phyloP scores from a whole-genome alignment of 1,140 invertebrate genomes.

The Ectropis grisescens region DNA sequence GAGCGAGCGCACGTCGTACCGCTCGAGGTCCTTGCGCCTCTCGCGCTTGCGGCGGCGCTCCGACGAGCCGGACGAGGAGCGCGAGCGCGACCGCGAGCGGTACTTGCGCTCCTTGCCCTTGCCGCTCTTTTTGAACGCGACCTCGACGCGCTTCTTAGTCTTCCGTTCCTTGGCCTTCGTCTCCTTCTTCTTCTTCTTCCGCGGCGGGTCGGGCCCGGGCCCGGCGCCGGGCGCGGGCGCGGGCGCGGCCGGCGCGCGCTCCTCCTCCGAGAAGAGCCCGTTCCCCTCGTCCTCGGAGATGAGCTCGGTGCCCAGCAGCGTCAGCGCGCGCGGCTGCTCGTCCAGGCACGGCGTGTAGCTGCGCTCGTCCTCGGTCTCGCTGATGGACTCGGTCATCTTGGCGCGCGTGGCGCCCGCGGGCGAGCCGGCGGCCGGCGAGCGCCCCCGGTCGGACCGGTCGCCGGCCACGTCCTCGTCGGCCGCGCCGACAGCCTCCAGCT shows the following conservation, averaged over 20 bases:
- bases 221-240: slow-evolving; percentile 41
- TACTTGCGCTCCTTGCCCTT: slow-evolving; percentile 88
- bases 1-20: slow-evolving; percentile 85
- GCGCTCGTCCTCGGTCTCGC: slow-evolving; percentile 72
- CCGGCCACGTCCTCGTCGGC: too few relatives aligned
- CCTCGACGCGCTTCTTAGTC: slow-evolving; percentile 44
- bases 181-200: slow-evolving; percentile 59
- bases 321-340: slow-evolving; percentile 77
- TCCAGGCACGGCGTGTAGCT: slow-evolving; percentile 78
- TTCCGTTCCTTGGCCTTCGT: slow-evolving; percentile 55
- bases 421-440: background rate
- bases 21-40: slow-evolving; percentile 83
- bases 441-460: background rate
- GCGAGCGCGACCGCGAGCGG: slow-evolving; percentile 73
- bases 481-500: background rate
- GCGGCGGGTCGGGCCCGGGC: slow-evolving; percentile 25
- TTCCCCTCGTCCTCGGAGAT: slow-evolving; percentile 78
- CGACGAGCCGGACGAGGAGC: slow-evolving; percentile 24
- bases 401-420: background rate
- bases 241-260: slow-evolving; percentile 35
- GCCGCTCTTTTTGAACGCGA: slow-evolving; percentile 85
- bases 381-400: slow-evolving; percentile 73
- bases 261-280: slow-evolving; percentile 69
- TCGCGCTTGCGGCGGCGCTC: slow-evolving; percentile 70
- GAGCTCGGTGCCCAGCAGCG: slow-evolving; percentile 78